Percentiles rank a stretch among this genome's conserved stretches.
Evolutionary conservation across 2,113 vertebrate species (phyloP).

Genomic region (Triplophysa rosa): DNA sequence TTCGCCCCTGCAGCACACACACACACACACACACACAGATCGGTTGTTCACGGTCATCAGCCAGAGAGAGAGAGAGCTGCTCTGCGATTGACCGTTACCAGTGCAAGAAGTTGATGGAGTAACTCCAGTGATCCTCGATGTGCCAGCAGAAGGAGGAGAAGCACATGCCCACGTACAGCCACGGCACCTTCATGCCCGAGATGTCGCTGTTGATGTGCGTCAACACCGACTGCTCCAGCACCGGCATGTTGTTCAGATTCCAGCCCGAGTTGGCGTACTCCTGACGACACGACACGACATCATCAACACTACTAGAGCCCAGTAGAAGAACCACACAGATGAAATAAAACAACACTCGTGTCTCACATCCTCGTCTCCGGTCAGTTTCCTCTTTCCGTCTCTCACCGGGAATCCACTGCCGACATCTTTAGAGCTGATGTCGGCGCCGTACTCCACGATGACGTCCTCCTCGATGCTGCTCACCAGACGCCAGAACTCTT

Average conservation of each 20-base stretch:
- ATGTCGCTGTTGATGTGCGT: constrained; percentile 97
- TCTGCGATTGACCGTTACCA: constrained; percentile 75
- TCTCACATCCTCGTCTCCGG: constrained; percentile 92
- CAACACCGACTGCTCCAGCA: constrained; percentile 96
- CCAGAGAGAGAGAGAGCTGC: not conserved
- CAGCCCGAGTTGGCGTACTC: constrained; percentile 95
- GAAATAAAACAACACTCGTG: too few species aligned
- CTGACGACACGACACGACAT: constrained; percentile 67
- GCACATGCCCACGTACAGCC: constrained; percentile 98
- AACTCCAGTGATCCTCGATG: constrained; percentile 99
- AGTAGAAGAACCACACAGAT: too few species aligned
- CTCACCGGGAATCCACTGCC: constrained; percentile 94
- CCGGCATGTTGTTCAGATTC: constrained; percentile 98
- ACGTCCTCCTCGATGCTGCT: constrained; percentile 98
- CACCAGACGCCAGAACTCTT: constrained; percentile 97
- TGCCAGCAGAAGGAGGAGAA: constrained; percentile 99
- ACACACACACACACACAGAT: not conserved
- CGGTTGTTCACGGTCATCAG: not conserved
- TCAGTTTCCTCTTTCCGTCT: constrained; percentile 86
- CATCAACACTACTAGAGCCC: not conserved
- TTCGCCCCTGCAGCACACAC: constrained; percentile 82
- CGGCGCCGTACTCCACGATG: constrained; percentile 96
- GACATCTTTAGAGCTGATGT: constrained; percentile 96
- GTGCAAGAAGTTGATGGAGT: constrained; percentile 97
- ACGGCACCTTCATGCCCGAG: constrained; percentile 98